Evolutionary conservation across 2,113 vertebrate genomes (phyloP), one percentile per base, ranked within the genome.

Genomic region (Delphinapterus leucas): DNA sequence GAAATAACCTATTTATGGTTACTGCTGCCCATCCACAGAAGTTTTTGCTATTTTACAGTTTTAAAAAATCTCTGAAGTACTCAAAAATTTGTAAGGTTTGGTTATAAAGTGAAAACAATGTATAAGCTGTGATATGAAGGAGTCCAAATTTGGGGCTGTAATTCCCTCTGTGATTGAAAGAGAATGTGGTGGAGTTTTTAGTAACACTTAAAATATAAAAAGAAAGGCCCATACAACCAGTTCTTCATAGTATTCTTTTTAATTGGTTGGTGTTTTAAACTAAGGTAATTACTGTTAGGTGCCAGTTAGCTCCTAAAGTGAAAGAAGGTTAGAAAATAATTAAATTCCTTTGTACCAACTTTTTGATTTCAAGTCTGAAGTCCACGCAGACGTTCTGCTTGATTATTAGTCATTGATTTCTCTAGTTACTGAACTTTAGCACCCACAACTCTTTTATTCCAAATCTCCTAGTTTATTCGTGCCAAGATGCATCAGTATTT

Each of bases 41-140:
- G 85, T 96, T 97, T 97, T 96, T 97, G 89, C 92, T 97, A 58
- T 94, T 96, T 97, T 97, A 97, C 91, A 98, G 88, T 97, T 97
- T 97, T 70, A 89, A 94, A 97, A 97, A 97, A 97, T 97, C 93
- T 97, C 93, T 96, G 91, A 96, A 97, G 93, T 97, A 95, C 92
- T 97, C 92, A 97, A 96, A 96, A 98, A 97, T 89, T 98, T 98
- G 95, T 97, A 97, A 97, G 96, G 87, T 98, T 97, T 97, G 96
- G 93, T 95, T 97, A 93, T 97, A 96, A 97, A 97, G 95, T 97
- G 97, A 98, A 97, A 98, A 98, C 95, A 97, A 80, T 97, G 77
- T 97, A 95, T 97, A 97, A 98, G 97, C 97, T 97, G 93, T 97
- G 95, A 98, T 95, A 97, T 91, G 95, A 97, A 97, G 89, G 88